Evolutionary conservation across 2,888 invertebrate species (phyloP).

Genomic region (Idaea straminata): DNA sequence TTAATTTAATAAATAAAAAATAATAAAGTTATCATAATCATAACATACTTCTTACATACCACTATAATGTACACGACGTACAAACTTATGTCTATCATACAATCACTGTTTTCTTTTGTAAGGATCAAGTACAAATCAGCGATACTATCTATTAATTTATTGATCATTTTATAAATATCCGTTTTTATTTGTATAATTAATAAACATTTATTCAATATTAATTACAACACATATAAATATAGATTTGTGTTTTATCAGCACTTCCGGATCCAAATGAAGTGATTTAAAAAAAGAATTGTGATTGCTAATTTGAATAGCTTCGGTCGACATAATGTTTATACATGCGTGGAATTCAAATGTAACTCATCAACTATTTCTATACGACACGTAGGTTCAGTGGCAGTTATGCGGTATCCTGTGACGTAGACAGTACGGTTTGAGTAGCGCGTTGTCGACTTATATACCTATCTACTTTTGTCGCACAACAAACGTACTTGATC

Average conservation of each 20-base stretch:
- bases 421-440: conserved; percentile 42
- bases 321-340: conserved; percentile 53
- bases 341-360: conserved; percentile 54
- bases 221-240: no score
- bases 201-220: no score
- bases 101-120: no score
- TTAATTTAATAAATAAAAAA: no score
- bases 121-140: no score
- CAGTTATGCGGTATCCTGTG: conserved; percentile 54
- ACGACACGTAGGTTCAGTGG: conserved; percentile 50
- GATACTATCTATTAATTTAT: no score
- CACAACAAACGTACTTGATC: conserved; percentile 16
- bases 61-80: no score
- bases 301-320: conserved; percentile 33
- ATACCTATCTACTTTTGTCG: conserved; percentile 24
- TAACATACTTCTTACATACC: no score
- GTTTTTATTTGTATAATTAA: no score
- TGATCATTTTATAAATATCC: no score
- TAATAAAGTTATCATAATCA: no score
- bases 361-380: conserved; percentile 73
- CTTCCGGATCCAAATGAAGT: neutral
- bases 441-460: conserved; percentile 25
- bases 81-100: no score
- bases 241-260: neutral
- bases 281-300: conserved; percentile 15